These are phyloP conservation scores for Salvelinus fontinalis DNA, from an alignment of 2,113 vertebrate species.

Conservation along the genomic window DNA sequence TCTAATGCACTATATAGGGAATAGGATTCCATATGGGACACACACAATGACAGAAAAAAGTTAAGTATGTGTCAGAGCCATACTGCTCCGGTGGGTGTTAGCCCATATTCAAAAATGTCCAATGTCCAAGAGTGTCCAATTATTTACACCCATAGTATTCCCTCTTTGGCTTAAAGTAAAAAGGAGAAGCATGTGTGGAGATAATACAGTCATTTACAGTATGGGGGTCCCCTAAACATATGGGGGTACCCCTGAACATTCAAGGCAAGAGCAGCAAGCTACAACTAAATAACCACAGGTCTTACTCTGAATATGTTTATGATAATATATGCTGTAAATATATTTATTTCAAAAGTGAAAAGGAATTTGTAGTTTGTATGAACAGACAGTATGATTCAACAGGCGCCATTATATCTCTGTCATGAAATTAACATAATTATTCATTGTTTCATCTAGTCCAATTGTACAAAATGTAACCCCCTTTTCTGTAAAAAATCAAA, in stretches of 20 bases:
- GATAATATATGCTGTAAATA: constrained; percentile 45
- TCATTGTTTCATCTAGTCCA: constrained; percentile 33
- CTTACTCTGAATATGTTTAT: constrained; percentile 18
- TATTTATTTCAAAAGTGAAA: constrained; percentile 43
- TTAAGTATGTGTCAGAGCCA: background rate
- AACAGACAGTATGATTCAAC: constrained; percentile 31
- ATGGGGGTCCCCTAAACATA: background rate
- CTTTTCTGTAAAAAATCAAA: background rate
- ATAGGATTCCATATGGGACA: background rate
- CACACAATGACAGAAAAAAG: background rate
- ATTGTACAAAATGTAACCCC: constrained; percentile 37
- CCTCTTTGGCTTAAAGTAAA: constrained; percentile 65
- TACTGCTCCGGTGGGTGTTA: background rate
- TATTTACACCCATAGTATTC: constrained; percentile 36
- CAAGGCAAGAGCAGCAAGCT: constrained; percentile 15
- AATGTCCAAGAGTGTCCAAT: background rate
- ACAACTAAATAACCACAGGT: constrained; percentile 1
- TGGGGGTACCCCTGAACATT: constrained; percentile 2
- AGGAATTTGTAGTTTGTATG: constrained; percentile 21
- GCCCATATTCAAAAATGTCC: constrained; percentile 29
- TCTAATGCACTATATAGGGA: too few species aligned
- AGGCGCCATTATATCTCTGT: constrained; percentile 48
- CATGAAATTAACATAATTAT: constrained; percentile 16
- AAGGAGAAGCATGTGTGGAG: constrained; percentile 49
- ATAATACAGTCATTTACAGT: background rate